These are phyloP conservation scores for Bathynomus jamesi DNA, from an alignment of 1,140 invertebrate genomes.

Conservation along the genomic window DNA sequence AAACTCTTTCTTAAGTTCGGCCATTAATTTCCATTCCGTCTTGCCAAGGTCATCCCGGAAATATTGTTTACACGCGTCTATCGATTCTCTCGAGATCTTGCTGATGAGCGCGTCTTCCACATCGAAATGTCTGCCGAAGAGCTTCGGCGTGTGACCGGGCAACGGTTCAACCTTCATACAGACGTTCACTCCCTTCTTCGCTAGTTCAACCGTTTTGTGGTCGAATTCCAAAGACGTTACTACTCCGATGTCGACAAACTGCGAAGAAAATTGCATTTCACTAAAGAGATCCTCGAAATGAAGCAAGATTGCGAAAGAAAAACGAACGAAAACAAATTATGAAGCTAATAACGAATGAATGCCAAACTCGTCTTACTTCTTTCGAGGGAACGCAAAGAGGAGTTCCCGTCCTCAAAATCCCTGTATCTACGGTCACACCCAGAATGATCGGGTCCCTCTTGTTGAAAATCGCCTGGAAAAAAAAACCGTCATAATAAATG, in stretches of 20 bases:
- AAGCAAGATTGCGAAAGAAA: no score
- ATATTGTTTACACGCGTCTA: slow-evolving; percentile 98
- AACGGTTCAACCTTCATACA: slow-evolving; percentile 97
- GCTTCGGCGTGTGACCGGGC: slow-evolving; percentile 92
- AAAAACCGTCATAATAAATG: no score
- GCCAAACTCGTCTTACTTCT: slow-evolving; percentile 69
- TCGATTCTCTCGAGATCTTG: slow-evolving; percentile 95
- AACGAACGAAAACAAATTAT: no score
- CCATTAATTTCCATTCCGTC: slow-evolving; percentile 94
- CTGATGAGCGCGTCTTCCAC: slow-evolving; percentile 89
- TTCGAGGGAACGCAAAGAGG: slow-evolving; percentile 93
- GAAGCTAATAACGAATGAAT: background rate
- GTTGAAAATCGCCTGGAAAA: slow-evolving; percentile 85
- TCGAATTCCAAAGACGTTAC: slow-evolving; percentile 90
- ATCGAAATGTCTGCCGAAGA: slow-evolving; percentile 97
- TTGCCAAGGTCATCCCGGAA: slow-evolving; percentile 95
- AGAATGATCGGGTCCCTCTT: slow-evolving; percentile 94
- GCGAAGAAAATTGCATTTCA: slow-evolving; percentile 42
- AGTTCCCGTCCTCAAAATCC: slow-evolving; percentile 90
- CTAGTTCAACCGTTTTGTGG: slow-evolving; percentile 70
- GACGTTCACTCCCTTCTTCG: slow-evolving; percentile 93
- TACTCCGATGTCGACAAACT: slow-evolving; percentile 90
- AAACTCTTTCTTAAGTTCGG: slow-evolving; percentile 96
- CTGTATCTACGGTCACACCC: slow-evolving; percentile 92
- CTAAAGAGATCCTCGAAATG: slow-evolving; percentile 9